A percentile compares a stretch with the other conserved stretches of the same genome.
Conservation (phyloP, 2,113 vertebrate species). For the Chamaetylas fuelleborni region DNA sequence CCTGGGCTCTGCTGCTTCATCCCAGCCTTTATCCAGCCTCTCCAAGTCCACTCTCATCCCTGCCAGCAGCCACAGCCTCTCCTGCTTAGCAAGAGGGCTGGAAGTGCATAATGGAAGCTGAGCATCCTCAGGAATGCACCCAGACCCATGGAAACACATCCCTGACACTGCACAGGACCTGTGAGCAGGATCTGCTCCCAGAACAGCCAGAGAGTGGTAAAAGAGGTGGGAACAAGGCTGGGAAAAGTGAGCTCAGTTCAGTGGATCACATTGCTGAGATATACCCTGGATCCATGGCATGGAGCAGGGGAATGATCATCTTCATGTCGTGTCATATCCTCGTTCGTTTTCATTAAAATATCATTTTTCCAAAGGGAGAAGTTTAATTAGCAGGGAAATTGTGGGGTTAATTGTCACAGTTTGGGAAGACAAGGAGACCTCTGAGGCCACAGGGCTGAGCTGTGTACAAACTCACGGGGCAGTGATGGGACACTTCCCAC, state of each 20-base stretch:
- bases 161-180: background rate
- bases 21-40: background rate
- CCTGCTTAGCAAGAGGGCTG: background rate
- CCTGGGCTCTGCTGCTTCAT: background rate
- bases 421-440: rapidly evolving
- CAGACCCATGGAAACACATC: background rate
- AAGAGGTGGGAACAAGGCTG: background rate
- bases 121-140: background rate
- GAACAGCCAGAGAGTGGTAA: background rate
- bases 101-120: rapidly evolving
- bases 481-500: rapidly evolving
- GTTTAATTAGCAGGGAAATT: background rate
- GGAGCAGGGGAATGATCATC: rapidly evolving
- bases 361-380: background rate
- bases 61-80: background rate
- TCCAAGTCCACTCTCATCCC: background rate
- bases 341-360: background rate
- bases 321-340: background rate
- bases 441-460: rapidly evolving
- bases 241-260: background rate
- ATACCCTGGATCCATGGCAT: rapidly evolving
- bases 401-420: no score
- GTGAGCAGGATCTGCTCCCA: background rate
- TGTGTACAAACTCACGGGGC: background rate
- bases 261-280: background rate